Evolutionary conservation across 2,797 vertebrate species (phyloP).

Genomic region (Prionace glauca): DNA sequence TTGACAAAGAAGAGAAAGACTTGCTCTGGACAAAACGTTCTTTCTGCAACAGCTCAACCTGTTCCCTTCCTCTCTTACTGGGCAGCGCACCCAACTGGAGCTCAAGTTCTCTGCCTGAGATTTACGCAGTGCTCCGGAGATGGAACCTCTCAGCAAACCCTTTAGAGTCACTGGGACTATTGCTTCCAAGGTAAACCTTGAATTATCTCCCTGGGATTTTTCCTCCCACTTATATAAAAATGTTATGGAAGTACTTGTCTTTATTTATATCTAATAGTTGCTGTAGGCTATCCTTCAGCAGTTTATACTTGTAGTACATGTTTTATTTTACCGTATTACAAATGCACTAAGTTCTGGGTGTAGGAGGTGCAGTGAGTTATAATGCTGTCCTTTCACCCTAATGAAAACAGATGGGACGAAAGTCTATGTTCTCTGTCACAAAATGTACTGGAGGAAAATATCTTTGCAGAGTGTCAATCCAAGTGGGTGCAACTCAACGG

Average conservation of each 20-base stretch:
- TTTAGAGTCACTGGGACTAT: constrained; percentile 67
- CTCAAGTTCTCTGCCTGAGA: constrained; percentile 60
- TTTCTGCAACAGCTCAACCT: constrained; percentile 55
- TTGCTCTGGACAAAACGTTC: constrained; percentile 72
- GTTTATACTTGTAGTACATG: background rate
- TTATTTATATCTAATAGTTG: background rate
- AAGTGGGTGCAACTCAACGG: background rate
- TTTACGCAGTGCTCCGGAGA: constrained; percentile 57
- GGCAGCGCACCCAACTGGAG: constrained; percentile 68
- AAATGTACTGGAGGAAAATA: background rate
- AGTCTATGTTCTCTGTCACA: background rate
- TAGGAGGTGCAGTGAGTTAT: background rate
- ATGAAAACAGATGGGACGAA: background rate
- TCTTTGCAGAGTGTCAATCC: background rate
- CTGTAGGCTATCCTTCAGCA: background rate
- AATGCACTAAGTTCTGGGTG: background rate
- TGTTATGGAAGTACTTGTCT: background rate
- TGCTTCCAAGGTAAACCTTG: constrained; percentile 54
- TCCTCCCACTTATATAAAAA: background rate
- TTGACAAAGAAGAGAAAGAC: constrained; percentile 61
- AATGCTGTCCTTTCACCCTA: background rate
- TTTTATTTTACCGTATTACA: background rate
- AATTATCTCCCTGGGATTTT: background rate
- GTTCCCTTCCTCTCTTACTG: constrained; percentile 71
- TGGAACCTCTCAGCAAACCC: constrained; percentile 63